A percentile compares a stretch with the other conserved stretches of the same genome.
These are phyloP conservation scores for Catagonus wagneri DNA, from an alignment of 2,113 vertebrate genomes.

Conservation along the genomic window DNA sequence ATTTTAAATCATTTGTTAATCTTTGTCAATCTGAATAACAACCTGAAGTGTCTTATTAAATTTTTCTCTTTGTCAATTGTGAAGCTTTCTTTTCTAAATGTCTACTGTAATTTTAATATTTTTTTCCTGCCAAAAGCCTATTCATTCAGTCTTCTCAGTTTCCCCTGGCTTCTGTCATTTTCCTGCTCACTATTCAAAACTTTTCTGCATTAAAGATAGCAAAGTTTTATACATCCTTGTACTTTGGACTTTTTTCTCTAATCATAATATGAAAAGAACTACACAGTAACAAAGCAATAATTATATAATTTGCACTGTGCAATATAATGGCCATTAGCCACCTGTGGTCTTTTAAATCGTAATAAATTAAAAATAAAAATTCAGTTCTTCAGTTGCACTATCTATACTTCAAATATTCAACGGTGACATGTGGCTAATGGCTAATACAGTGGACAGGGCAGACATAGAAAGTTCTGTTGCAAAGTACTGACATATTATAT, in stretches of 20 bases:
- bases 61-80: background rate
- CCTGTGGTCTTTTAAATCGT: background rate
- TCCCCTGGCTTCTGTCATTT: background rate
- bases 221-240: background rate
- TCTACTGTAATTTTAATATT: background rate
- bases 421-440: background rate
- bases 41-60: background rate
- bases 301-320: background rate
- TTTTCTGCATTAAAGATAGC: background rate
- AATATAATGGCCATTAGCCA: background rate
- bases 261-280: background rate
- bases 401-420: background rate
- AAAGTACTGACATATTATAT: background rate
- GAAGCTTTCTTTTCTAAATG: background rate
- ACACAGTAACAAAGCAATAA: background rate
- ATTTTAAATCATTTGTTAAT: background rate
- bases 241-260: background rate
- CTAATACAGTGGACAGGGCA: background rate
- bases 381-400: background rate
- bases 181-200: background rate
- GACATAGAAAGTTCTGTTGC: background rate
- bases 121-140: background rate
- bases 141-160: background rate
- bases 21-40: background rate
- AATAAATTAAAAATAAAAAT: constrained; percentile 12